Base-by-base conservation (phyloP, 2,888 invertebrate species). In the Stomorhina lunata region DNA sequence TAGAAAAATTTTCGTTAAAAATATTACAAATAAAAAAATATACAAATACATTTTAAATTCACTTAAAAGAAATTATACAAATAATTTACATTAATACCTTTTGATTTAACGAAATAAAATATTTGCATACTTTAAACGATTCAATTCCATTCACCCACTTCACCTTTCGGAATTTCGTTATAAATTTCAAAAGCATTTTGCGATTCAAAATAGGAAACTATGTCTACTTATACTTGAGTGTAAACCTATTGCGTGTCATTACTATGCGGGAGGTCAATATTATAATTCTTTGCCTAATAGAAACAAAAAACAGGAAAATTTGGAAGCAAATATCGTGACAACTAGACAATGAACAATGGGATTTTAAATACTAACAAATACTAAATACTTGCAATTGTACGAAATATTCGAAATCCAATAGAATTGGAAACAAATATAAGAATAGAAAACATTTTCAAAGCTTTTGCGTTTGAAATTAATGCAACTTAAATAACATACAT, bases 251-350 rank as follows among this genome's bases (percentile, higher is more conserved):
- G 81, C 73, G 63, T 81, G 81, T 32, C 78, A 78, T 73, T 78
- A 27, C 68, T 78, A 68, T 81, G 81, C 81, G 81, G 81, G 81
- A 81, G 81, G 81, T 81, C 81, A 81, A 69, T 73, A 81, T 81
- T 68, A 73, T 69, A 81, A 81, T 81, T 69, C 2, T 15, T 66
- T 27, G 65, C 66, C 50, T 72, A 40, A 66, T 61, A 45, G 37
- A 1, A 59, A 59, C 34, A 59, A 34, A 25, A 40, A 37, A 27
- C 22, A 25, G 32, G 20, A 78, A 71, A n/a, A n/a, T n/a, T n/a
- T n/a, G n/a, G n/a, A n/a, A n/a, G n/a, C 25, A 81, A 81, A 80
- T 75, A 63, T 81, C 81, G 76, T 81, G 81, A 76, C 81, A 69
- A 45, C 25, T 73, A 50, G 57, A 78, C 73, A 81, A 81, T 78